Conservation (phyloP, 1,140 invertebrate genomes). For the Kradibia gibbosae region DNA sequence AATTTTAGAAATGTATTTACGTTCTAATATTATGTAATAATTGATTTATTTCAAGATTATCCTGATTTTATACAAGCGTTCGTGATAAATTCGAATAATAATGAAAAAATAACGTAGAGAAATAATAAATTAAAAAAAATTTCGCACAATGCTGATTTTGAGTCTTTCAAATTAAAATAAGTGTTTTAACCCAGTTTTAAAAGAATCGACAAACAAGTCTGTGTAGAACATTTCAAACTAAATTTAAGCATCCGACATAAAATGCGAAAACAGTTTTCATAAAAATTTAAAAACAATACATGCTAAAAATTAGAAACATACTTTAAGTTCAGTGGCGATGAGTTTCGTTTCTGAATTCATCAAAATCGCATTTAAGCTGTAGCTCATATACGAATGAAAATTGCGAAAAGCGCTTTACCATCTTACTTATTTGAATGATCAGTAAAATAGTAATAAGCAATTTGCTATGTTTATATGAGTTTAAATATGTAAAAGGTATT, state of each 20-base stretch:
- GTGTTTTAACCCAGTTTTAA: conserved; percentile 2
- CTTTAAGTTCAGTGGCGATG: neutral
- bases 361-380: too few relatives aligned
- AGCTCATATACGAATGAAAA: too few relatives aligned
- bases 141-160: neutral
- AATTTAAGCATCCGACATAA: neutral
- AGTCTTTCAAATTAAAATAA: neutral
- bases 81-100: neutral
- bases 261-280: neutral
- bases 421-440: too few relatives aligned
- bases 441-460: too few relatives aligned
- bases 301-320: neutral
- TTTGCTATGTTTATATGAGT: too few relatives aligned
- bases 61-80: neutral
- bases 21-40: too few relatives aligned
- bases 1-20: too few relatives aligned
- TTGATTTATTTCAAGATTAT: neutral
- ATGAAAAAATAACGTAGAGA: neutral
- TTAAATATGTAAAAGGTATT: too few relatives aligned
- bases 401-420: too few relatives aligned
- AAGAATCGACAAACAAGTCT: neutral
- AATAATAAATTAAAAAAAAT: neutral
- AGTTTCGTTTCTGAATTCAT: too few relatives aligned
- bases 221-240: neutral
- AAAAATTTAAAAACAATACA: too few relatives aligned